A percentile compares a stretch with the other conserved stretches of the same genome.
Evolutionary conservation across 2,888 invertebrate species (phyloP).

Genomic region (Sabatieria punctata): DNA sequence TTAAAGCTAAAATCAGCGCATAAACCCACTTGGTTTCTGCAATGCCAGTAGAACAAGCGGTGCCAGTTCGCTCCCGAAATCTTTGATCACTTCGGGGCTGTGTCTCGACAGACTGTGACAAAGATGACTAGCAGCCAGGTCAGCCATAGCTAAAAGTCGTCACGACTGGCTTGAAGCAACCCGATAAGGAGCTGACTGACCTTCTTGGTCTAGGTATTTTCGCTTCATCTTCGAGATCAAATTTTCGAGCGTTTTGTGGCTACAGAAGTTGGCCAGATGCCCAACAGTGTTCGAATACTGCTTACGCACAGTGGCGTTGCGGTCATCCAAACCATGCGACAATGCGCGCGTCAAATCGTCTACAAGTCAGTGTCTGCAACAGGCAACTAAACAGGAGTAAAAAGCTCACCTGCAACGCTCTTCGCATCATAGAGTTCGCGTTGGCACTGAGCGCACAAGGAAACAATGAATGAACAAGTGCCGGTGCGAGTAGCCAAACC

Average conservation of each 20-base stretch:
- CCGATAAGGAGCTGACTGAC: too few species aligned
- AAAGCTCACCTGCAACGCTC: too few species aligned
- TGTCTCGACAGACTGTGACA: background rate
- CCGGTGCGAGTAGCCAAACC: slow-evolving; percentile 59
- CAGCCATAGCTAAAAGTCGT: too few species aligned
- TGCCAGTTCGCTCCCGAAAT: background rate
- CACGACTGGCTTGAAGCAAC: too few species aligned
- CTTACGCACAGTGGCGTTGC: slow-evolving; percentile 63
- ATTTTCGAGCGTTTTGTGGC: slow-evolving; percentile 52
- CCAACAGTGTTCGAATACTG: slow-evolving; percentile 67
- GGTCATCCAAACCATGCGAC: slow-evolving; percentile 60
- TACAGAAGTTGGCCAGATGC: slow-evolving; percentile 59
- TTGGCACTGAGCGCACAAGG: background rate
- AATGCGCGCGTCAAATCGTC: slow-evolving; percentile 48
- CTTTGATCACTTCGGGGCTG: background rate
- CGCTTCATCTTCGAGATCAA: slow-evolving; percentile 45
- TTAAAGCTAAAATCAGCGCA: too few species aligned
- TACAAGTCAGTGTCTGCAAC: too few species aligned
- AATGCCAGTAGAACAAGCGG: background rate
- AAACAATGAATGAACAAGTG: slow-evolving; percentile 5
- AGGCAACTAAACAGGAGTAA: too few species aligned
- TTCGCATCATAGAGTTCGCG: background rate
- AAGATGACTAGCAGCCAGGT: too few species aligned
- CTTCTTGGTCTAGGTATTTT: too few species aligned
- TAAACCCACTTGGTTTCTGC: too few species aligned